These are phyloP conservation scores for Melipona beecheii DNA, from an alignment of 2,888 invertebrate genomes.

Conservation along the genomic window DNA sequence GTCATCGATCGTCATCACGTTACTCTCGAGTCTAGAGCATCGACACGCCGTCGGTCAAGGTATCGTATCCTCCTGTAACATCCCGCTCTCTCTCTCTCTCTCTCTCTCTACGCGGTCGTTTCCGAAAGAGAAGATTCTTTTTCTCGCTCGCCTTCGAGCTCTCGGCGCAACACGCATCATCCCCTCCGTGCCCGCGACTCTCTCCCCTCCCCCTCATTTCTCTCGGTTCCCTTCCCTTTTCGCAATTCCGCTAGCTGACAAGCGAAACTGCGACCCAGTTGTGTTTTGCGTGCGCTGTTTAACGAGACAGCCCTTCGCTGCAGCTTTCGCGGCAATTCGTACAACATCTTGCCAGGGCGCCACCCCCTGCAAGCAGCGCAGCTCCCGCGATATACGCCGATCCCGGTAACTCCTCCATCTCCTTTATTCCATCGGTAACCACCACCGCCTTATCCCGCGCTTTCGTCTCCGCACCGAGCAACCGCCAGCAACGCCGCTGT, in stretches of 20 bases:
- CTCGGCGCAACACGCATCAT: constrained; percentile 40
- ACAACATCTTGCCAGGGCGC: constrained; percentile 19
- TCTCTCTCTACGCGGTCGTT: background rate
- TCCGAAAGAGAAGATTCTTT: background rate
- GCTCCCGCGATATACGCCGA: constrained; percentile 51
- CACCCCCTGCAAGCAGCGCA: constrained; percentile 47
- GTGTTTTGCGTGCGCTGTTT: constrained; percentile 73
- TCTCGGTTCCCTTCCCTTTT: background rate
- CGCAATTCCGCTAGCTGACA: background rate
- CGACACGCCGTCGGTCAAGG: constrained; percentile 30
- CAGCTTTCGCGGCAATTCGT: constrained; percentile 28
- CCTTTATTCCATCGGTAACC: constrained; percentile 61
- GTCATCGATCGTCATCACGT: constrained; percentile 31
- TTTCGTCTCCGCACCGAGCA: constrained; percentile 67
- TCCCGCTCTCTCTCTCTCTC: background rate
- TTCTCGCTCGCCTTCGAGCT: background rate
- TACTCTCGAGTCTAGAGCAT: background rate
- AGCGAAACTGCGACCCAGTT: constrained; percentile 74
- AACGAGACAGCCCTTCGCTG: constrained; percentile 46
- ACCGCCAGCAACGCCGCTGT: constrained; percentile 59
- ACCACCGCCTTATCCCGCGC: constrained; percentile 66
- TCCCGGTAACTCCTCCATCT: constrained; percentile 26
- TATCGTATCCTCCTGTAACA: constrained; percentile 39
- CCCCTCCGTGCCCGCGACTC: constrained; percentile 27
- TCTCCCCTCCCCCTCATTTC: background rate